phyloP scores from a whole-genome alignment of 2,113 vertebrate genomes.

The Clinocottus analis region DNA sequence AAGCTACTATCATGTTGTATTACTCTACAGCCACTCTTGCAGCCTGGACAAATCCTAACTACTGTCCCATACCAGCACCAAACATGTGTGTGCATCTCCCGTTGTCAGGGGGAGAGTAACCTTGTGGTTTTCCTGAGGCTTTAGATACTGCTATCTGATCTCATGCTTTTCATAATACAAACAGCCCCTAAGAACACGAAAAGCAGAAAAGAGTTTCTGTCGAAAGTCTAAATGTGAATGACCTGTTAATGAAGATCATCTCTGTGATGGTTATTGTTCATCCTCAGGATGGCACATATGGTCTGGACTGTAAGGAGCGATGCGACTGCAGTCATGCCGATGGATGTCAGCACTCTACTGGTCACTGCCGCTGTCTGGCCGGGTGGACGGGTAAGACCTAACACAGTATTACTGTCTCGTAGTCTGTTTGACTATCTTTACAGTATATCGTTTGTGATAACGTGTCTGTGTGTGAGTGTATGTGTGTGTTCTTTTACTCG shows the following conservation, averaged over 20 bases:
- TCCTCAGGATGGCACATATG: slow-evolving; percentile 92
- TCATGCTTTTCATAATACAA: not conserved
- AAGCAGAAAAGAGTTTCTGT: not conserved
- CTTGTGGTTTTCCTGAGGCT: too few species aligned
- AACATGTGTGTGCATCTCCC: too few species aligned
- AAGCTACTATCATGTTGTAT: too few species aligned
- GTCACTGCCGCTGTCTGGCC: slow-evolving; percentile 93
- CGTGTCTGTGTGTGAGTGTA: not conserved
- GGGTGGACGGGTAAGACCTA: slow-evolving; percentile 93
- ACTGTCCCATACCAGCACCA: too few species aligned
- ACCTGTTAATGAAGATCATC: not conserved
- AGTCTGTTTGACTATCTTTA: not conserved
- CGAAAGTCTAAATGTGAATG: not conserved
- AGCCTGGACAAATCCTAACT: too few species aligned
- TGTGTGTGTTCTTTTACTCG: not conserved
- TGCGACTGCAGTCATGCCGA: slow-evolving; percentile 97
- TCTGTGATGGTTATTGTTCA: not conserved
- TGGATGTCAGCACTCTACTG: slow-evolving; percentile 92
- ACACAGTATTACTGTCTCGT: not conserved
- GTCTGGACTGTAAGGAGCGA: slow-evolving; percentile 91
- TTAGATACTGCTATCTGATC: not conserved
- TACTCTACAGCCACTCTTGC: too few species aligned
- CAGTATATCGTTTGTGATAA: not conserved
- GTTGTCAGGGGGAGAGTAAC: too few species aligned
- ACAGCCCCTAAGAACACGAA: not conserved